phyloP scores from a whole-genome alignment of 2,797 vertebrate species.

The Neostethus bicornis region DNA sequence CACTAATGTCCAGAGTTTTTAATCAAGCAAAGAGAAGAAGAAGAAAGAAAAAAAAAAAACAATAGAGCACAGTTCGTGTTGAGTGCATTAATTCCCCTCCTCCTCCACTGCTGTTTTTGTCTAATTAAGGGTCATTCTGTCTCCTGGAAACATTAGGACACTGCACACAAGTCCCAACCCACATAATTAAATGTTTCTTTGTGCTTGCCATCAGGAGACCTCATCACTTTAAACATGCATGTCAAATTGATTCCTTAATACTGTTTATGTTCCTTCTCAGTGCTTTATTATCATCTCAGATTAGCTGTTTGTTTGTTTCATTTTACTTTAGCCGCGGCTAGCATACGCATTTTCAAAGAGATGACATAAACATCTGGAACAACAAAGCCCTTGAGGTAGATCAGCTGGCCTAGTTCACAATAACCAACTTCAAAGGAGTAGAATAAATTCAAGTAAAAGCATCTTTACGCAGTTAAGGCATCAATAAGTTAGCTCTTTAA shows the following conservation, averaged over 20 bases:
- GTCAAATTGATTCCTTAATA: slow-evolving; percentile 79
- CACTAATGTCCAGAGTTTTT: slow-evolving; percentile 71
- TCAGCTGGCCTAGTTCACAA: slow-evolving; percentile 43
- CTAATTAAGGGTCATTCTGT: slow-evolving; percentile 83
- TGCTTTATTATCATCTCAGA: slow-evolving; percentile 70
- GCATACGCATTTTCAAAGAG: background rate
- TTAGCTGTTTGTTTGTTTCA: slow-evolving; percentile 70
- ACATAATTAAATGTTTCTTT: slow-evolving; percentile 78
- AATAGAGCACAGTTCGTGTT: slow-evolving; percentile 28
- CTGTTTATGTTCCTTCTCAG: slow-evolving; percentile 72
- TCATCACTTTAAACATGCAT: slow-evolving; percentile 70
- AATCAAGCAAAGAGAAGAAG: slow-evolving; percentile 61
- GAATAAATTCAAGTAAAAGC: slow-evolving; percentile 39
- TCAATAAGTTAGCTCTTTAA: slow-evolving; percentile 38
- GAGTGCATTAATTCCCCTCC: slow-evolving; percentile 64
- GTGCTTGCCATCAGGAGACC: slow-evolving; percentile 72
- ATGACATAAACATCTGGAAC: slow-evolving; percentile 1
- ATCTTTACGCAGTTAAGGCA: slow-evolving; percentile 37
- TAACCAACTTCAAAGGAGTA: slow-evolving; percentile 53
- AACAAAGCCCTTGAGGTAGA: slow-evolving; percentile 48
- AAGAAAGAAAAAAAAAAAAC: slow-evolving; percentile 8
- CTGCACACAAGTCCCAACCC: slow-evolving; percentile 61
- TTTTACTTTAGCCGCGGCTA: slow-evolving; percentile 32
- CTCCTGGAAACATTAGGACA: slow-evolving; percentile 71
- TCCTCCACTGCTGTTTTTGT: slow-evolving; percentile 51